phyloP scores from a whole-genome alignment of 2,113 vertebrate species.

The Brevimyrus niger region DNA sequence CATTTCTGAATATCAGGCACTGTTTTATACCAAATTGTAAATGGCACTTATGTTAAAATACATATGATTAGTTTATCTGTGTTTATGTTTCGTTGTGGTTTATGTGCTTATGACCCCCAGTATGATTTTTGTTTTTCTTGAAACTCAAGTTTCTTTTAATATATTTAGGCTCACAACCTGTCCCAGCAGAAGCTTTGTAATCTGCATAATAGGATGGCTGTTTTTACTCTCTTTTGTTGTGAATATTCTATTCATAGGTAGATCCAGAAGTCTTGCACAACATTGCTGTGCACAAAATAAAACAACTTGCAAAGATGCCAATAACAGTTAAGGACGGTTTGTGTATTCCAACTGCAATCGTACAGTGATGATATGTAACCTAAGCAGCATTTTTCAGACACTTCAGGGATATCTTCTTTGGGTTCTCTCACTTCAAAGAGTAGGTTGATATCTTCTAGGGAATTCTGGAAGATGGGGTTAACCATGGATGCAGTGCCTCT shows the following conservation, averaged over 20 bases:
- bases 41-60: not conserved
- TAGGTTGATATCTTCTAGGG: slow-evolving; percentile 64
- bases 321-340: not conserved
- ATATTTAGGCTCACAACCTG: not conserved
- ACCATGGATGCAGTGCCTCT: slow-evolving; percentile 52
- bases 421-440: slow-evolving; percentile 60
- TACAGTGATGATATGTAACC: not conserved
- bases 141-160: not conserved
- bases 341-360: not conserved
- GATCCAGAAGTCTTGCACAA: not conserved
- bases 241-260: not conserved
- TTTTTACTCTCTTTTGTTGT: not conserved
- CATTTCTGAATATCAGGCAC: not conserved
- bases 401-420: not conserved
- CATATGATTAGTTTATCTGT: not conserved
- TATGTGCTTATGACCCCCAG: not conserved
- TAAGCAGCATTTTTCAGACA: not conserved
- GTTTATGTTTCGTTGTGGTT: too few species aligned
- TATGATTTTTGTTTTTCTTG: not conserved
- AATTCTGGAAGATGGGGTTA: slow-evolving; percentile 64
- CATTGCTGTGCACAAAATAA: not conserved
- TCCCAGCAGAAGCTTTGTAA: not conserved
- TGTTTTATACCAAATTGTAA: not conserved
- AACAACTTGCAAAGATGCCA: not conserved
- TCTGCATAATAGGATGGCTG: not conserved